Conservation (phyloP, 2,113 vertebrate genomes). For the Catharus fuscescens region DNA sequence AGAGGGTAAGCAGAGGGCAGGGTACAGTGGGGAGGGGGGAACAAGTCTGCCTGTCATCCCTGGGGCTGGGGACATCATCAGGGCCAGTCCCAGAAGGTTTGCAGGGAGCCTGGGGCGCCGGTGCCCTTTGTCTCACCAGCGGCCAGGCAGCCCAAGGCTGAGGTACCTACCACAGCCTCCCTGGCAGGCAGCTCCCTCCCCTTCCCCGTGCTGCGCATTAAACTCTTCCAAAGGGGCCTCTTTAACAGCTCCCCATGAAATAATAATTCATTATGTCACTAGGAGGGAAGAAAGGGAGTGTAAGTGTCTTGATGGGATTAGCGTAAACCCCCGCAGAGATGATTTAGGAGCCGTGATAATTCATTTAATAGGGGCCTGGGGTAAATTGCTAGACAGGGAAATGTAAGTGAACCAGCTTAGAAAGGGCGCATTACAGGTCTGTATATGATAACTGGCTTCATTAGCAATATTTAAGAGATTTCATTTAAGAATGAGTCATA, state of each 20-base stretch:
- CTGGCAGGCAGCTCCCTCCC: conserved; percentile 21
- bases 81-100: neutral
- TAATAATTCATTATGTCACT: conserved; percentile 84
- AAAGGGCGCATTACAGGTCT: conserved; percentile 76
- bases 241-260: conserved; percentile 83
- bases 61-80: accelerated
- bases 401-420: conserved; percentile 75
- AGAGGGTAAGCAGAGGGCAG: conserved; percentile 58
- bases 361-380: conserved; percentile 85
- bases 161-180: conserved; percentile 54
- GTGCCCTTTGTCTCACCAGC: conserved; percentile 48
- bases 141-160: neutral
- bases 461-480: conserved; percentile 87
- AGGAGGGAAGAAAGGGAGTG: conserved; percentile 79
- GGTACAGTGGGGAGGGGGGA: neutral
- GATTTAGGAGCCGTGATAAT: conserved; percentile 87
- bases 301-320: conserved; percentile 88
- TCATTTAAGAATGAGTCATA: conserved; percentile 80
- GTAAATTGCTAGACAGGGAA: conserved; percentile 84
- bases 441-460: conserved; percentile 77
- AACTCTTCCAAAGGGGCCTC: conserved; percentile 75
- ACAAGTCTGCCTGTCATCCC: neutral
- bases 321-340: conserved; percentile 81
- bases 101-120: neutral
- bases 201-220: conserved; percentile 48